Evolutionary conservation across 1,140 invertebrate genomes (phyloP).

Genomic region (Mercenaria mercenaria): DNA sequence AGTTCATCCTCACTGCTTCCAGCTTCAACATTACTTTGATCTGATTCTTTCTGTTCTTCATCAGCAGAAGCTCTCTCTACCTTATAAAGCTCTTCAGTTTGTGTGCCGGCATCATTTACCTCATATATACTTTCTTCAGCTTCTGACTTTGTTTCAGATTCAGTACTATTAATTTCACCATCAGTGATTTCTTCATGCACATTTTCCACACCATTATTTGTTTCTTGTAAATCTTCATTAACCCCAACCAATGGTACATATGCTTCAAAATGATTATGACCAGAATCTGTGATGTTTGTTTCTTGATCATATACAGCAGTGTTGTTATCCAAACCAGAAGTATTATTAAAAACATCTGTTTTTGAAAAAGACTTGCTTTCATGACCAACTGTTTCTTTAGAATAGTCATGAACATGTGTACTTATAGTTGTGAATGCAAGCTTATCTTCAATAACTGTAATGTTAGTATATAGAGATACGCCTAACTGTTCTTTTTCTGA

Average conservation of each 20-base stretch:
- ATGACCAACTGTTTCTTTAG: not conserved
- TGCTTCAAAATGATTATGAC: not conserved
- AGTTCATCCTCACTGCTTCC: not conserved
- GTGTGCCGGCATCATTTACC: conserved; percentile 23
- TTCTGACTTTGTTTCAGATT: not conserved
- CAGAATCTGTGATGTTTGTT: not conserved
- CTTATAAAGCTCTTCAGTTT: not conserved
- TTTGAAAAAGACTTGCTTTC: not conserved
- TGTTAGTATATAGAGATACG: not conserved
- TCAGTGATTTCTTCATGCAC: not conserved
- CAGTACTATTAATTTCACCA: not conserved
- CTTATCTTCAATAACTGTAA: not conserved
- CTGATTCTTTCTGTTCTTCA: not conserved
- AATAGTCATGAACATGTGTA: not conserved
- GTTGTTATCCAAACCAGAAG: not conserved
- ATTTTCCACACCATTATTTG: not conserved
- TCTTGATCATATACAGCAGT: not conserved
- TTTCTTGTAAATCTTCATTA: not conserved
- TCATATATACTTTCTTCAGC: conserved; percentile 30
- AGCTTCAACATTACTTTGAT: not conserved
- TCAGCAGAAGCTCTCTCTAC: not conserved
- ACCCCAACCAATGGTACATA: too few relatives aligned
- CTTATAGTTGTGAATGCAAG: not conserved
- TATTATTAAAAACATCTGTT: not conserved
- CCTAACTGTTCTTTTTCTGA: not conserved